Conservation (phyloP, 1,140 invertebrate genomes). For the Penaeus vannamei region DNA sequence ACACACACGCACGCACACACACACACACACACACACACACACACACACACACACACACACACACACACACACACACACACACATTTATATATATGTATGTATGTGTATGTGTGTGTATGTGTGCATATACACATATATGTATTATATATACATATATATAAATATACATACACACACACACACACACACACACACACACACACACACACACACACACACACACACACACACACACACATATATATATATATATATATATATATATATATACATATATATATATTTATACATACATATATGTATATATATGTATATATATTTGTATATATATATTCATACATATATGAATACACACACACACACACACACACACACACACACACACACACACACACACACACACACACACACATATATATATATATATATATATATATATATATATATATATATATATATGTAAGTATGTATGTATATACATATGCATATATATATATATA, state of each 20-base stretch:
- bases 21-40: no score
- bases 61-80: no score
- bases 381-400: not conserved
- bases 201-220: no score
- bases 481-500: not conserved
- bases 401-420: slow-evolving; percentile 6
- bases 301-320: slow-evolving; percentile 7
- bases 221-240: not conserved
- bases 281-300: not conserved
- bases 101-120: no score
- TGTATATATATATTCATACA: slow-evolving; percentile 7
- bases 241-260: no score
- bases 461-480: not conserved
- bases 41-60: no score
- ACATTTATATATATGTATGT: no score
- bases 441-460: slow-evolving; percentile 25
- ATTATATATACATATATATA: no score
- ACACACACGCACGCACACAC: no score
- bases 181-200: no score
- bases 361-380: not conserved
- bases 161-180: no score
- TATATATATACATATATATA: not conserved
- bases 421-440: slow-evolving; percentile 28
- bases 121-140: no score
- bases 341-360: slow-evolving; percentile 5